phyloP scores from a whole-genome alignment of 2,797 vertebrate species.

The Rhinophrynus dorsalis region DNA sequence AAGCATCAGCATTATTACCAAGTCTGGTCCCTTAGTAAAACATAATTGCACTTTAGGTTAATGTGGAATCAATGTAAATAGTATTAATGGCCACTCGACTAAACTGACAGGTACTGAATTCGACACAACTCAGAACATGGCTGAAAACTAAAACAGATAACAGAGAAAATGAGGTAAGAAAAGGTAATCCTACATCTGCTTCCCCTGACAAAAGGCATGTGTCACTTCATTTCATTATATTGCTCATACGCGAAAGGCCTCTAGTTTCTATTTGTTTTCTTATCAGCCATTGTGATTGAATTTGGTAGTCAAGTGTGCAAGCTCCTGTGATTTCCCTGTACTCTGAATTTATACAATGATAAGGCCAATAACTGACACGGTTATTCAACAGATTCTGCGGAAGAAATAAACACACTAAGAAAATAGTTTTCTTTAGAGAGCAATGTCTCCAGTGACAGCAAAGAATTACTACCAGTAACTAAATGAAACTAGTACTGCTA shows the following conservation, averaged over 20 bases:
- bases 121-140: slow-evolving; percentile 43
- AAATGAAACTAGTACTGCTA: slow-evolving; percentile 56
- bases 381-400: slow-evolving; percentile 58
- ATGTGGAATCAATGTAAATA: too few species aligned
- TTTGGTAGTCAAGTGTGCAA: slow-evolving; percentile 61
- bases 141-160: slow-evolving; percentile 35
- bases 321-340: slow-evolving; percentile 60
- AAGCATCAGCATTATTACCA: too few species aligned
- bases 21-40: too few species aligned
- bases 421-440: slow-evolving; percentile 61
- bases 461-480: slow-evolving; percentile 61
- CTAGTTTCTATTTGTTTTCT: slow-evolving; percentile 59
- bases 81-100: too few species aligned
- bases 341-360: slow-evolving; percentile 61
- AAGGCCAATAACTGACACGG: slow-evolving; percentile 63
- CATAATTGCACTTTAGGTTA: too few species aligned
- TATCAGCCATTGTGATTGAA: slow-evolving; percentile 63
- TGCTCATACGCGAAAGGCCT: slow-evolving; percentile 56
- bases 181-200: slow-evolving; percentile 57
- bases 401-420: slow-evolving; percentile 62
- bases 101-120: slow-evolving; percentile 50
- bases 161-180: background rate
- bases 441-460: slow-evolving; percentile 59
- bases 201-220: slow-evolving; percentile 56
- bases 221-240: slow-evolving; percentile 56